A percentile compares a stretch with the other conserved stretches of the same genome.
Conservation (phyloP, 2,113 vertebrate species). For the Amazona vittata region DNA sequence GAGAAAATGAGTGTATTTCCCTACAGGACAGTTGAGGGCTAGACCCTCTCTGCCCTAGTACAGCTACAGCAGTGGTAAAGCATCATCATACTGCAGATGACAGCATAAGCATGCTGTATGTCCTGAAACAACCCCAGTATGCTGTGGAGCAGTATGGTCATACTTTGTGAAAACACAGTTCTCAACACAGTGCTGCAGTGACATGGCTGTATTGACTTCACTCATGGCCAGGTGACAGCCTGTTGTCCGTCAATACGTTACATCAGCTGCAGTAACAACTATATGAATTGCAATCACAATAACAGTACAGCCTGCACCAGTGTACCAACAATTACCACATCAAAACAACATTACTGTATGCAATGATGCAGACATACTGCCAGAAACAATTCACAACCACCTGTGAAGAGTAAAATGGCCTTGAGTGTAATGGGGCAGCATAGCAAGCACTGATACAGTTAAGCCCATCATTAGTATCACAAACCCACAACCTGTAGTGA, state of each 20-base stretch:
- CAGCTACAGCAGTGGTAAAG: not conserved
- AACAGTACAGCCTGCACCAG: not conserved
- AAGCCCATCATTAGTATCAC: not conserved
- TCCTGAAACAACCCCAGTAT: not conserved
- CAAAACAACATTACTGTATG: not conserved
- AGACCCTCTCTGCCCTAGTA: not conserved
- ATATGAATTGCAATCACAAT: not conserved
- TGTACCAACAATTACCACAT: not conserved
- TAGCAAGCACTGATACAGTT: not conserved
- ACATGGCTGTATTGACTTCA: not conserved
- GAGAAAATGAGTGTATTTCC: not conserved
- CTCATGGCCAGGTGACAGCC: not conserved
- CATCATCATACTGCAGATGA: not conserved
- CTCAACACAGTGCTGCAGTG: not conserved
- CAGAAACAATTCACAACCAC: not conserved
- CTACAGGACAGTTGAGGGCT: not conserved
- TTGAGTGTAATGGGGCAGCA: not conserved
- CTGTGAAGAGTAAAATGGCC: not conserved
- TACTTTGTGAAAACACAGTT: not conserved
- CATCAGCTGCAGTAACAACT: not conserved
- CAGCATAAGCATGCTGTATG: not conserved
- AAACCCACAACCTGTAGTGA: not conserved
- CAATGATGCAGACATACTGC: not conserved
- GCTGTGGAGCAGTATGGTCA: not conserved
- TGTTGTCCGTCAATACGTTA: not conserved